phyloP scores from a whole-genome alignment of 2,113 vertebrate species.

The Odobenus rosmarus region DNA sequence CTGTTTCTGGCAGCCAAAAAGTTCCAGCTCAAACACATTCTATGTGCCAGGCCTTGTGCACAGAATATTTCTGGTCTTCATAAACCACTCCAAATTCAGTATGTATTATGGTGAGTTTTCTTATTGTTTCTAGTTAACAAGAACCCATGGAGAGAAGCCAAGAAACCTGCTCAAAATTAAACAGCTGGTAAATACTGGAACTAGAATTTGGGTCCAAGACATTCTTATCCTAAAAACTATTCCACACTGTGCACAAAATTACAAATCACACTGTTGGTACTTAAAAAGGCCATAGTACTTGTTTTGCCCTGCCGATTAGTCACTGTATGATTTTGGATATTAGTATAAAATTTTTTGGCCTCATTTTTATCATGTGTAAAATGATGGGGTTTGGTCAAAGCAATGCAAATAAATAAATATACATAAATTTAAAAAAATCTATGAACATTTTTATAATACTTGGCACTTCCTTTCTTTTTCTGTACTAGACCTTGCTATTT shows the following conservation, averaged over 20 bases:
- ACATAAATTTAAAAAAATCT: neutral
- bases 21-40: neutral
- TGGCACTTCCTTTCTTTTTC: neutral
- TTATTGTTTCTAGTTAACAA: neutral
- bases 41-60: neutral
- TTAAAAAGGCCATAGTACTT: neutral
- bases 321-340: neutral
- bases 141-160: neutral
- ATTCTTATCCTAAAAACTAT: neutral
- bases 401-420: neutral
- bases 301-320: neutral
- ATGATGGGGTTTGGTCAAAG: neutral
- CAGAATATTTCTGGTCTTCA: neutral
- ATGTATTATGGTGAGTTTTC: neutral
- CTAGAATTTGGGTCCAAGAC: neutral
- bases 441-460: neutral
- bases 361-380: constrained; percentile 9
- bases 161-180: constrained; percentile 26
- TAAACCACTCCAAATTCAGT: constrained; percentile 12
- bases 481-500: neutral
- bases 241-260: neutral
- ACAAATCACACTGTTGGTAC: neutral
- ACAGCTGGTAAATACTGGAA: neutral
- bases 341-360: neutral
- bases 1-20: neutral